phyloP scores from a whole-genome alignment of 2,113 vertebrate genomes.

The Sisor rabdophorus region DNA sequence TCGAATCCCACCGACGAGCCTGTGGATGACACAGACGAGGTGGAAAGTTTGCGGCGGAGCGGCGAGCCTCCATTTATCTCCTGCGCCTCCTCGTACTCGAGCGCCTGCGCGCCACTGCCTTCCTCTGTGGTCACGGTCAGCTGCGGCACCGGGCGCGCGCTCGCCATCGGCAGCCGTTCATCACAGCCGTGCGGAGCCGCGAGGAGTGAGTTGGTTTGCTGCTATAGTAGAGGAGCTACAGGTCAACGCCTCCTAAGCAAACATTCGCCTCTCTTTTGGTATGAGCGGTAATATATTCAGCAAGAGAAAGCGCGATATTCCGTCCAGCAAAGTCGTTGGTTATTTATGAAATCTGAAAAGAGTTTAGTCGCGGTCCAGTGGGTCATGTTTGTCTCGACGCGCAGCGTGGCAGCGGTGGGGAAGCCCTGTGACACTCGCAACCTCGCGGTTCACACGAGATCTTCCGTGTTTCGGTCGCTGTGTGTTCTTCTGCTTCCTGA shows the following conservation, averaged over 20 bases:
- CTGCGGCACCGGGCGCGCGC: slow-evolving; percentile 75
- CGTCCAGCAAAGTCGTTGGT: not conserved
- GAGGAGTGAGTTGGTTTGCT: slow-evolving; percentile 57
- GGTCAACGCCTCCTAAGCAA: slow-evolving; percentile 55
- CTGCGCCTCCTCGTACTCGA: slow-evolving; percentile 66
- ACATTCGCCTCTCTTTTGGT: slow-evolving; percentile 68
- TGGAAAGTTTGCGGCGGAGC: slow-evolving; percentile 83
- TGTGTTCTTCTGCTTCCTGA: slow-evolving; percentile 53
- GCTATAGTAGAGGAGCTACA: slow-evolving; percentile 56
- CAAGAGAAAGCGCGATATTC: not conserved
- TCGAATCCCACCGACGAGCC: slow-evolving; percentile 83
- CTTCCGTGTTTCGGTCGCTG: slow-evolving; percentile 57
- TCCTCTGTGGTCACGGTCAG: slow-evolving; percentile 90
- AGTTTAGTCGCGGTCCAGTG: not conserved
- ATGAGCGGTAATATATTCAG: slow-evolving; percentile 43
- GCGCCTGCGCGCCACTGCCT: slow-evolving; percentile 67
- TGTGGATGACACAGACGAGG: slow-evolving; percentile 89
- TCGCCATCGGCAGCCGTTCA: slow-evolving; percentile 56
- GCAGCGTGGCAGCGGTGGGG: slow-evolving; percentile 36
- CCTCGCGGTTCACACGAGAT: slow-evolving; percentile 48
- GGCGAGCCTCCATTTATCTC: slow-evolving; percentile 60
- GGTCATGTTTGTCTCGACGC: not conserved
- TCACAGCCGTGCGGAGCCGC: slow-evolving; percentile 56
- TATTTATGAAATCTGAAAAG: not conserved
- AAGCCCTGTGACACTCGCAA: slow-evolving; percentile 54